Percentiles rank a stretch among this genome's conserved stretches.
phyloP scores from a whole-genome alignment of 2,113 vertebrate species.

The Aphelocoma coerulescens region DNA sequence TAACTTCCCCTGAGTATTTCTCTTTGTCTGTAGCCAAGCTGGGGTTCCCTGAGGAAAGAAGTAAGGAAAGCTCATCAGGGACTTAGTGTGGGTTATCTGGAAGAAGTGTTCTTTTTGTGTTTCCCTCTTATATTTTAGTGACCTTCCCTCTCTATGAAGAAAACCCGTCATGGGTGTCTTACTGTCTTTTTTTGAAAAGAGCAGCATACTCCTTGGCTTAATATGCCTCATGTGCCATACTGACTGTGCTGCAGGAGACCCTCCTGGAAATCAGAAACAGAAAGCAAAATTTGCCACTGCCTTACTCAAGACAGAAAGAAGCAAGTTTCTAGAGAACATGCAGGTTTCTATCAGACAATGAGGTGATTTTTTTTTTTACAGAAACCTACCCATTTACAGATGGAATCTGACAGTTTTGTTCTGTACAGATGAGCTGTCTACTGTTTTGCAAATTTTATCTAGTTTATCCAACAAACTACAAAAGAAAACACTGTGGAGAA shows the following conservation, averaged over 20 bases:
- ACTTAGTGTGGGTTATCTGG: not conserved
- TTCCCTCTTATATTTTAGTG: not conserved
- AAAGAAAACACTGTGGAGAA: not conserved
- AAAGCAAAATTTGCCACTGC: not conserved
- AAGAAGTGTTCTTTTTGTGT: not conserved
- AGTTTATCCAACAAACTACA: not conserved
- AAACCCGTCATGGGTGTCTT: not conserved
- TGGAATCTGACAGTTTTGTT: not conserved
- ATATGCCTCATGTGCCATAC: accelerated
- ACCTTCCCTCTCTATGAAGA: not conserved
- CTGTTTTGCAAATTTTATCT: not conserved
- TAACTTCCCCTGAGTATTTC: not conserved
- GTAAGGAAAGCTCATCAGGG: not conserved
- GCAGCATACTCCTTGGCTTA: not conserved
- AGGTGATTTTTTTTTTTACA: not conserved
- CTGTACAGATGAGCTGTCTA: not conserved
- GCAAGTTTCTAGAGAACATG: not conserved
- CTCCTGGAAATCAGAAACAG: not conserved
- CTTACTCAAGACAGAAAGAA: not conserved
- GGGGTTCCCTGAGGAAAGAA: not conserved
- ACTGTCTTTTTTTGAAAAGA: not conserved
- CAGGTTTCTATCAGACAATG: not conserved
- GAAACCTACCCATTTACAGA: not conserved
- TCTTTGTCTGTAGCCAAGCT: not conserved
- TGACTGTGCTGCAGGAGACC: not conserved